A percentile compares a stretch with the other conserved stretches of the same genome.
These are phyloP conservation scores for Tachina lurida DNA, from an alignment of 2,888 invertebrate species.

Conservation along the genomic window DNA sequence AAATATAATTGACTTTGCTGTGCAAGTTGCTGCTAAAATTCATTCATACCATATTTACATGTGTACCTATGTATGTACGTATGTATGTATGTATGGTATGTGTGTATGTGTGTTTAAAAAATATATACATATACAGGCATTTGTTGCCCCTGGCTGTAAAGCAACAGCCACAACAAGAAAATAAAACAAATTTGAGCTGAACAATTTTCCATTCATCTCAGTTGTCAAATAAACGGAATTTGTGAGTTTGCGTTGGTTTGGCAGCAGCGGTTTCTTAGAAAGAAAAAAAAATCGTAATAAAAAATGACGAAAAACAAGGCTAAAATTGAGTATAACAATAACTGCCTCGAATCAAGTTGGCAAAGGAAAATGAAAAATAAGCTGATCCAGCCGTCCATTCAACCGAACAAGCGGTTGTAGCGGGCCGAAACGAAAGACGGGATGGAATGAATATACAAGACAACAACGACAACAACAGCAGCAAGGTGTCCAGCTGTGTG, in stretches of 20 bases:
- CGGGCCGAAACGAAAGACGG: conserved; percentile 40
- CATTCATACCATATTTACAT: conserved; percentile 9
- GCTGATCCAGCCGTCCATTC: conserved; percentile 11
- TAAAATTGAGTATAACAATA: conserved; percentile 31
- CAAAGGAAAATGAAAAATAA: conserved; percentile 3
- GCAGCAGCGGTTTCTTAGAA: conserved; percentile 42
- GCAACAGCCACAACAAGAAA: conserved; percentile 24
- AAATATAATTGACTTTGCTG: conserved; percentile 55
- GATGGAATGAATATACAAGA: conserved; percentile 25
- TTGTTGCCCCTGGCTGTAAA: conserved; percentile 54
- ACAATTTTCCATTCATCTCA: conserved; percentile 71
- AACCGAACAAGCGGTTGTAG: conserved; percentile 21
- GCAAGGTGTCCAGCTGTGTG: conserved; percentile 64
- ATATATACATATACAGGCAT: conserved; percentile 30
- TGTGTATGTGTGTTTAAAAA: background rate
- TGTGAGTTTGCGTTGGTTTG: conserved; percentile 71
- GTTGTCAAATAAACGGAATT: conserved; percentile 71
- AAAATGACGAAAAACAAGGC: background rate
- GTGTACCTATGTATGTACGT: background rate
- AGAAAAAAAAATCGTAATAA: background rate
- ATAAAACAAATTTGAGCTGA: conserved; percentile 57
- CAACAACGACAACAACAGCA: background rate
- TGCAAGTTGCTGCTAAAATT: conserved; percentile 26
- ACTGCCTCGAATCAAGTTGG: conserved; percentile 25
- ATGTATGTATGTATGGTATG: background rate